Percentiles rank a stretch among this genome's conserved stretches.
Evolutionary conservation across 2,888 invertebrate species (phyloP).

Genomic region (Eulithis testata): DNA sequence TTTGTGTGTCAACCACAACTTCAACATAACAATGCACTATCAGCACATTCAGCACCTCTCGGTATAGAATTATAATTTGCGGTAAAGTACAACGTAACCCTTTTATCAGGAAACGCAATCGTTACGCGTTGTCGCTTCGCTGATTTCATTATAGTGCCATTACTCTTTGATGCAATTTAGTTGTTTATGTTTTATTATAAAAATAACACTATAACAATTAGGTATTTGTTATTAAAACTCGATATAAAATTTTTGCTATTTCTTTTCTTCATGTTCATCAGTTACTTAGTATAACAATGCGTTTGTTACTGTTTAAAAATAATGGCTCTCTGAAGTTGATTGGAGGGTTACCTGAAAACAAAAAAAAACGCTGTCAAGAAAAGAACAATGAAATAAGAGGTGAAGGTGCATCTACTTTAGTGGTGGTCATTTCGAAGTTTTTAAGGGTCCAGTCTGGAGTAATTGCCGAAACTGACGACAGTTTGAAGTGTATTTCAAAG

Average conservation of each 20-base stretch:
- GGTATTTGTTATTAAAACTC: too few relatives aligned
- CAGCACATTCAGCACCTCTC: not conserved
- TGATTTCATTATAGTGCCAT: constrained; percentile 30
- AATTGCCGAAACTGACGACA: too few relatives aligned
- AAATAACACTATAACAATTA: too few relatives aligned
- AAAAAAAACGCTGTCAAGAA: constrained; percentile 3
- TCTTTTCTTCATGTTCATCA: too few relatives aligned
- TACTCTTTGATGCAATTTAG: constrained; percentile 4
- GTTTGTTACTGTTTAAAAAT: too few relatives aligned
- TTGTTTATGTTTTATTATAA: not conserved
- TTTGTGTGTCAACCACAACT: not conserved
- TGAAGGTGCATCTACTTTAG: too few relatives aligned
- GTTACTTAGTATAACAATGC: too few relatives aligned
- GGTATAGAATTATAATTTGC: constrained; percentile 30
- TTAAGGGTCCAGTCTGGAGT: too few relatives aligned
- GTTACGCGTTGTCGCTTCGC: constrained; percentile 32
- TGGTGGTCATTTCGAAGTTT: too few relatives aligned
- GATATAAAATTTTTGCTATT: too few relatives aligned
- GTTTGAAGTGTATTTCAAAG: too few relatives aligned
- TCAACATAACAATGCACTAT: constrained; percentile 11
- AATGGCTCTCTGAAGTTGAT: not conserved
- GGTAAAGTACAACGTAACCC: constrained; percentile 17
- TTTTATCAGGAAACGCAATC: constrained; percentile 32
- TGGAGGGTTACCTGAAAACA: constrained; percentile 12
- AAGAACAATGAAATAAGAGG: not conserved